Evolutionary conservation across 2,888 invertebrate species (phyloP), one percentile per base, ranked within the genome.

Genomic region (Celastrina argiolus): DNA sequence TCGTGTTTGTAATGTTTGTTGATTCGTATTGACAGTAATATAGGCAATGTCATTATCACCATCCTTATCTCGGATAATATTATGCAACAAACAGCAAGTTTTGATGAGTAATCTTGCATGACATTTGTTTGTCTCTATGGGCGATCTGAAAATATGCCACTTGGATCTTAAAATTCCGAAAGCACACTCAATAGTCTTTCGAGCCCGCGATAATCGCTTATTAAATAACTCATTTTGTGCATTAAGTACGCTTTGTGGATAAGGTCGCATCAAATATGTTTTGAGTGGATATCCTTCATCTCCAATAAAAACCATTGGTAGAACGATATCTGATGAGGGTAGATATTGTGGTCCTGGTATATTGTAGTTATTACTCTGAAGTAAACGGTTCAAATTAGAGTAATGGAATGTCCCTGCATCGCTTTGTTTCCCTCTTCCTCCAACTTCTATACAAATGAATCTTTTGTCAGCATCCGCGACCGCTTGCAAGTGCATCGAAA

Each of bases 371-470:
- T 63, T 68, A 42, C 58, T 69, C 58, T 64, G 58, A 56, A 71
- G 56, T 67, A 67, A 69, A 64, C 67, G 56, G 66, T 72, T 71
- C 56, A 72, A 70, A 66, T 67, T 71, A 51, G 72, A 74, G 65
- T 69, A 70, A 67, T 71, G 69, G 61, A 72, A 74, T 59, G 72
- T 72, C 22, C 71, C 73, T 63, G 56, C 72, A 68, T 73, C 72
- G 66, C 72, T 72, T 69, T 72, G 70, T 69, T 67, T 71, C 61
- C 70, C 72, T 68, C 69, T 64, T 56, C 70, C 72, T 59, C 70
- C 72, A 66, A 72, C 69, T 69, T 70, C 69, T 51, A 71, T 66
- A 65, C 36, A 18, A 39, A 68, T 42, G 61, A 71, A 69, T 68
- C 56, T 71, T 63, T 69, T 67, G 63, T 72, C 68, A 65, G 72